Evolutionary conservation across 2,113 vertebrate genomes (phyloP).

Genomic region (Triplophysa dalaica): DNA sequence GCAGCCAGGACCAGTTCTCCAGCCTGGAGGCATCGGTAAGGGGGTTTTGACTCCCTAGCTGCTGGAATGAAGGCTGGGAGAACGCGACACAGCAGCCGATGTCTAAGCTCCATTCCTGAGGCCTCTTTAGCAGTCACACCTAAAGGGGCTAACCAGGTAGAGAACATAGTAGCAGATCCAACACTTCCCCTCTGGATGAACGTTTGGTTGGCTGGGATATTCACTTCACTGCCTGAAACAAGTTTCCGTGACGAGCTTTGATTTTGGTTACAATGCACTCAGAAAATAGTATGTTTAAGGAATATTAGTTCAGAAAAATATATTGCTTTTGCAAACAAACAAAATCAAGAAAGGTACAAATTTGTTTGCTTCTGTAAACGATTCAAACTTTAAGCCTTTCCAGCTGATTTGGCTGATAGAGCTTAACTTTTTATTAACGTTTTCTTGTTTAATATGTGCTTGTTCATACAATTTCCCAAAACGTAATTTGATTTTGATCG

Average conservation of each 20-base stretch:
- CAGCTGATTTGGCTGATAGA: no score
- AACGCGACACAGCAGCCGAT: neutral
- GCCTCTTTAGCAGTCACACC: neutral
- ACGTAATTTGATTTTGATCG: neutral
- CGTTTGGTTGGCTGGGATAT: neutral
- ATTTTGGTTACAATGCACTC: neutral
- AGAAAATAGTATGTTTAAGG: neutral
- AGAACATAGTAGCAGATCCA: slow-evolving; percentile 15
- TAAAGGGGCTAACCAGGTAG: neutral
- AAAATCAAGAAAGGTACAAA: neutral
- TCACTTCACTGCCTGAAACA: neutral
- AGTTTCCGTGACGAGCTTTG: neutral
- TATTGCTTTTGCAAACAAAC: neutral
- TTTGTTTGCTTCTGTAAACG: no score
- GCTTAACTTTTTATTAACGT: neutral
- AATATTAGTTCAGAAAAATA: no score
- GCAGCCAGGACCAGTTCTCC: neutral
- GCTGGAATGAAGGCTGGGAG: neutral
- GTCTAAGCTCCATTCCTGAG: slow-evolving; percentile 21
- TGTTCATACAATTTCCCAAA: neutral
- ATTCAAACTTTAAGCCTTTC: no score
- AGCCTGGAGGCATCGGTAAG: slow-evolving; percentile 9
- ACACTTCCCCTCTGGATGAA: neutral
- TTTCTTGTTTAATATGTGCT: neutral
- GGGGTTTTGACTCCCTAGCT: neutral